Evolutionary conservation across 2,888 invertebrate genomes (phyloP).

Genomic region (Panzeria rudis): DNA sequence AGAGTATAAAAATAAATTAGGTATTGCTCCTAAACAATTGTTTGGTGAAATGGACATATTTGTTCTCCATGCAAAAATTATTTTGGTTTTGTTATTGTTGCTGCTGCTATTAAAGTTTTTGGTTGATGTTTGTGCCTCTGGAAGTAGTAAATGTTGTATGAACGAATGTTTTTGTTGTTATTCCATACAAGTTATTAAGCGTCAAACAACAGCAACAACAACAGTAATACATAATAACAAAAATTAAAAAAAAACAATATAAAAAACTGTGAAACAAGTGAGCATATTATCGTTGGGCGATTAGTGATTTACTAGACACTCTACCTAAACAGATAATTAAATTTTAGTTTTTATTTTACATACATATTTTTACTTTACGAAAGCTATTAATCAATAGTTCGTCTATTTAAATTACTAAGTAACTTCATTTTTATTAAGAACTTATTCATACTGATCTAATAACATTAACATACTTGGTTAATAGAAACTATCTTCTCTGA

Average conservation of each 20-base stretch:
- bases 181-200: conserved; percentile 67
- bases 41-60: too few relatives aligned
- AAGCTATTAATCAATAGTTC: too few relatives aligned
- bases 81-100: conserved; percentile 19
- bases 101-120: conserved; percentile 46
- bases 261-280: conserved; percentile 39
- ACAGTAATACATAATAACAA: conserved; percentile 48
- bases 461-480: too few relatives aligned
- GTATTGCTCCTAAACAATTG: too few relatives aligned
- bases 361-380: too few relatives aligned
- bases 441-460: too few relatives aligned
- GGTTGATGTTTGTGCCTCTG: conserved; percentile 52
- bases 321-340: not conserved
- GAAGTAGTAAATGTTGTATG: conserved; percentile 49
- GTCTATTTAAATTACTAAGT: too few relatives aligned
- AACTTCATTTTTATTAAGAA: too few relatives aligned
- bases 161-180: conserved; percentile 39
- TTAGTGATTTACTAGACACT: not conserved
- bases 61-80: too few relatives aligned
- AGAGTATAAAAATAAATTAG: too few relatives aligned
- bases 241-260: conserved; percentile 3
- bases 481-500: too few relatives aligned
- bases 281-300: not conserved
- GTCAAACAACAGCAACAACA: conserved; percentile 60
- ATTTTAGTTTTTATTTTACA: too few relatives aligned